phyloP scores from a whole-genome alignment of 2,888 invertebrate genomes.

The Dilophus febrilis region DNA sequence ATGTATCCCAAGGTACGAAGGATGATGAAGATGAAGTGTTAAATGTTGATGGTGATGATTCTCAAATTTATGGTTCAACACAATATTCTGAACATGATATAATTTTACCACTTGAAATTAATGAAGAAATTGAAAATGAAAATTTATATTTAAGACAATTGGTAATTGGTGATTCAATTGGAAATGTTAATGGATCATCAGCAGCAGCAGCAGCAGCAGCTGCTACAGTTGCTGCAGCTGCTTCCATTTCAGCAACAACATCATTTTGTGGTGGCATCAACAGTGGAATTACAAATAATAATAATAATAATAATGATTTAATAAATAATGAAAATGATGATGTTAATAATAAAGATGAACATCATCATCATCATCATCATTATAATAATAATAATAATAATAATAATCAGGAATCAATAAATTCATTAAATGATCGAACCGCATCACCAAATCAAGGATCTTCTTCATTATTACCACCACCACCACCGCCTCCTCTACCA shows the following conservation, averaged over 20 bases:
- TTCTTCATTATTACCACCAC: no score
- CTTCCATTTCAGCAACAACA: background rate
- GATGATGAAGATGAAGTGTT: conserved; percentile 52
- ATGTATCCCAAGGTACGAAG: conserved; percentile 11
- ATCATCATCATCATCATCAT: conserved; percentile 3
- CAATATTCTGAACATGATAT: conserved; percentile 70
- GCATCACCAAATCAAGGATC: no score
- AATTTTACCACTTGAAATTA: conserved; percentile 33
- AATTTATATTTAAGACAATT: conserved; percentile 24
- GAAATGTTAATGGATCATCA: background rate
- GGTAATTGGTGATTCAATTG: conserved; percentile 15
- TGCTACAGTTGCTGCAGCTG: no score
- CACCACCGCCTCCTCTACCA: no score
- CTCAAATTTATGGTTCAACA: conserved; percentile 64
- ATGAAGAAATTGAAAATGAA: conserved; percentile 22
- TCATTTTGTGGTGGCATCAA: conserved; percentile 9
- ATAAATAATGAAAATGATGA: conserved; percentile 2
- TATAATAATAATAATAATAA: conserved; percentile 6
- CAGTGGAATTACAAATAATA: conserved; percentile 3
- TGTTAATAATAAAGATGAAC: conserved; percentile 6
- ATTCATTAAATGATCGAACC: no score
- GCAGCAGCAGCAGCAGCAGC: background rate
- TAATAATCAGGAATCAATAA: no score
- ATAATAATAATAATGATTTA: conserved; percentile 11
- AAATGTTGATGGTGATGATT: conserved; percentile 75